Evolutionary conservation across 2,113 vertebrate species (phyloP).

Genomic region (Jacana jacana): DNA sequence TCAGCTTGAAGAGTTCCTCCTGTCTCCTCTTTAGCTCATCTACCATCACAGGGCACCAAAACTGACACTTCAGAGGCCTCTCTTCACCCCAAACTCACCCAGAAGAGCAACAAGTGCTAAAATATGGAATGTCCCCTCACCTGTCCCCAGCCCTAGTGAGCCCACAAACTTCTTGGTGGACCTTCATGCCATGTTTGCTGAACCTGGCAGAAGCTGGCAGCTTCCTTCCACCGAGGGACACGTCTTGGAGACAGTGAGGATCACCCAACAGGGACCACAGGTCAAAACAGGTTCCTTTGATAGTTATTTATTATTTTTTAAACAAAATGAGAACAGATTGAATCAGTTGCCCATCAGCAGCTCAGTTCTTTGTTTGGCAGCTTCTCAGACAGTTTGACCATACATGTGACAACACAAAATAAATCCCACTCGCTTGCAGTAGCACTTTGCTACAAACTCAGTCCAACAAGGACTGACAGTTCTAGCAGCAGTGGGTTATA

Average conservation of each 20-base stretch:
- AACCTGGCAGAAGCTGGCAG: not conserved
- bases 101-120: not conserved
- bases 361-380: not conserved
- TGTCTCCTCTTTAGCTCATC: not conserved
- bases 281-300: not conserved
- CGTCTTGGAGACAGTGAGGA: not conserved
- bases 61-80: not conserved
- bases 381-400: slow-evolving; percentile 13
- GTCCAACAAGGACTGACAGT: slow-evolving; percentile 23
- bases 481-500: slow-evolving; percentile 43
- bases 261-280: slow-evolving; percentile 2
- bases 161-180: not conserved
- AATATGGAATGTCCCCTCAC: not conserved
- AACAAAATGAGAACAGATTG: slow-evolving; percentile 37
- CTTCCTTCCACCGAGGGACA: not conserved
- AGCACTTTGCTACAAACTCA: slow-evolving; percentile 50
- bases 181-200: not conserved
- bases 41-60: not conserved
- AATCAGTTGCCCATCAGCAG: slow-evolving; percentile 22
- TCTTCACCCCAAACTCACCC: not conserved
- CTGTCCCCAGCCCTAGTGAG: not conserved
- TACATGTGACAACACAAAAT: slow-evolving; percentile 28
- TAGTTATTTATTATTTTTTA: slow-evolving; percentile 53
- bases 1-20: not conserved
- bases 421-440: slow-evolving; percentile 22